Evolutionary conservation across 2,797 vertebrate species (phyloP), one percentile per base, ranked within the genome.

Genomic region (Oreortyx pictus): DNA sequence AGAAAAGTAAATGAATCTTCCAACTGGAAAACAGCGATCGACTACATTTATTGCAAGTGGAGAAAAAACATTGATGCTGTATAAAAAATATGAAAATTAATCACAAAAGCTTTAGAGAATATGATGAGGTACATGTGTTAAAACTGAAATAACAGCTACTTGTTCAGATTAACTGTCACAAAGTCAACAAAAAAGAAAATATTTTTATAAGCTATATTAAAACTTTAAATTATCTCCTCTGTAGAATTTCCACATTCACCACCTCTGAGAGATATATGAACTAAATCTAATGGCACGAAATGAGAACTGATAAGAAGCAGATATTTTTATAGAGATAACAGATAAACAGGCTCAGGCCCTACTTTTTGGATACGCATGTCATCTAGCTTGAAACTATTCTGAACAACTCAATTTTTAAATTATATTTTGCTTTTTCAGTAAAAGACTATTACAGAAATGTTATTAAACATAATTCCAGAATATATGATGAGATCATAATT

Each of bases 21-120:
- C 64, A 85, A 64, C 7, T 82, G 89, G 83, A 95, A 95, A 93
- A 93, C 59, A 92, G 94, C 80, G 88, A 89, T 88, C 35, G 75
- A 57, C 19, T 56, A 72, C 8, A 37, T 2, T 67, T 68, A 75
- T 59, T 82, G 12, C 22, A 82, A 43, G 14, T 24, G 14, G 8
- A 70, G 33, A 86, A 66, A 66, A 74, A 17, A 62, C 33, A 5
- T 3, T 43, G 47, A 82, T 73, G 19, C 16, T 6, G 31, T 17
- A 33, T 18, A 73, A 52, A 47, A 85, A 73, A 5, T 0, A 7
- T 9, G 24, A n/a, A 71, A 67, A 62, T 52, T 49, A 9, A 16
- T 3, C 18, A 50, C 10, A 49, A 17, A 52, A 85, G 31, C 31
- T 88, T 41, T 11, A 49, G 16, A 15, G 5, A 59, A 19, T n/a